A percentile compares a stretch with the other conserved stretches of the same genome.
phyloP scores from a whole-genome alignment of 2,888 invertebrate species.

The Ochropacha duplaris region DNA sequence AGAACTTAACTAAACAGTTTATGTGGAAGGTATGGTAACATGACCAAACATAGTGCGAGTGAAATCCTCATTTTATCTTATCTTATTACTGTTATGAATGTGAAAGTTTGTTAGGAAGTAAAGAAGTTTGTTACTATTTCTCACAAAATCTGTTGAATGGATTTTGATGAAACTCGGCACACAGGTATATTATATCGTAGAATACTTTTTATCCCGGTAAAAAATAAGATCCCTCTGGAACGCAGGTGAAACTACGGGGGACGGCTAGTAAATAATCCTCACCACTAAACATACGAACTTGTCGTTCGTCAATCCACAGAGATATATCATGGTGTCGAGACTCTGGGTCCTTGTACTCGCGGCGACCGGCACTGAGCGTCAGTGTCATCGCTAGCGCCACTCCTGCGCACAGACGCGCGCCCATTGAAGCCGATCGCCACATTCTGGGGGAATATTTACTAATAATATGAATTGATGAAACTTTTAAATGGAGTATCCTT shows the following conservation, averaged over 20 bases:
- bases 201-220: no score
- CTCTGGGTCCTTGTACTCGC: conserved; percentile 64
- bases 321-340: conserved; percentile 85
- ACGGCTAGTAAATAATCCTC: conserved; percentile 44
- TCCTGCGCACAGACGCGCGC: conserved; percentile 67
- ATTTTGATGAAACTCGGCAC: no score
- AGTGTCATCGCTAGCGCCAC: conserved; percentile 69
- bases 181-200: no score
- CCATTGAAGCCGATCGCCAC: conserved; percentile 65
- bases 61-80: no score
- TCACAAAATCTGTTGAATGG: no score
- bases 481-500: neutral
- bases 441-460: conserved; percentile 41
- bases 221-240: no score
- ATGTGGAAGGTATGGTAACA: neutral
- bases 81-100: no score
- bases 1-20: no score
- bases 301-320: conserved; percentile 95
- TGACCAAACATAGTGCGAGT: neutral
- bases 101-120: no score
- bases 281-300: conserved; percentile 96
- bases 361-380: conserved; percentile 64
- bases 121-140: no score
- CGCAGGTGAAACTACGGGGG: no score
- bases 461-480: neutral